Conservation (phyloP, 2,113 vertebrate genomes). For the Philantomba maxwellii region DNA sequence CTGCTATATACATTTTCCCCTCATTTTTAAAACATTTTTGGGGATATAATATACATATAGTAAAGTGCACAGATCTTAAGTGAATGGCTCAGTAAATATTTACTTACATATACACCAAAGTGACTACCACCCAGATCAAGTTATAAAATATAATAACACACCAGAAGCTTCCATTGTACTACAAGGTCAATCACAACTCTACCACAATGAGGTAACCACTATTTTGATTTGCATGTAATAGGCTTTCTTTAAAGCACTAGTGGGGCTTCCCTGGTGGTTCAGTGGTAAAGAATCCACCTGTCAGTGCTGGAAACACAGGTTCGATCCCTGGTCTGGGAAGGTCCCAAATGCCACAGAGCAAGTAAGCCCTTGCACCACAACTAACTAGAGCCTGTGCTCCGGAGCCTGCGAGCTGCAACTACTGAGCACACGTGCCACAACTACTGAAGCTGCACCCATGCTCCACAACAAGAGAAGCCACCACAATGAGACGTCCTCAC, state of each 20-base stretch:
- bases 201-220: not conserved
- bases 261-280: not conserved
- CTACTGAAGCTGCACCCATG: not conserved
- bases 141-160: conserved; percentile 7
- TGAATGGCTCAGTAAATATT: not conserved
- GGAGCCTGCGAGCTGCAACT: not conserved
- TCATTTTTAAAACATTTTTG: not conserved
- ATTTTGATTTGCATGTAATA: not conserved
- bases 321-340: not conserved
- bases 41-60: not conserved
- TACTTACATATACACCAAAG: not conserved
- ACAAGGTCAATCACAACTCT: not conserved
- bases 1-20: not conserved
- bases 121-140: not conserved
- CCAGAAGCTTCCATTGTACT: not conserved
- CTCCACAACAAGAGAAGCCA: not conserved
- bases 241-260: not conserved
- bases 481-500: not conserved
- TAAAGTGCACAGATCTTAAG: not conserved
- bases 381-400: not conserved
- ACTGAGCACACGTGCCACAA: not conserved
- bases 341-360: not conserved
- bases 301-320: not conserved
- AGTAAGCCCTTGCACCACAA: not conserved
- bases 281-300: not conserved